Percentiles rank a stretch among this genome's conserved stretches.
phyloP scores from a whole-genome alignment of 2,797 vertebrate species.

The Crypturellus tataupa region DNA sequence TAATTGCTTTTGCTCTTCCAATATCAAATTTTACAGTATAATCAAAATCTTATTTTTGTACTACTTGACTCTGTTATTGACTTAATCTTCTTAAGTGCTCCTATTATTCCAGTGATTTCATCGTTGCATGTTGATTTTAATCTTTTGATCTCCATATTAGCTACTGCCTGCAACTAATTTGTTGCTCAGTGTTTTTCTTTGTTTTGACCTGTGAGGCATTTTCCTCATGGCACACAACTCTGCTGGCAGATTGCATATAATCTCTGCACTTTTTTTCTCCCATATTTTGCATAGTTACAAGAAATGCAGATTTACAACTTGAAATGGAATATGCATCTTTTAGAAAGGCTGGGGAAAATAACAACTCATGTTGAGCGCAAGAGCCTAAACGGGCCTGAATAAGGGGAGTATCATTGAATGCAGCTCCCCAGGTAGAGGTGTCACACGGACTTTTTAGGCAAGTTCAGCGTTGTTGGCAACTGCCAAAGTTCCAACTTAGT shows the following conservation, averaged over 20 bases:
- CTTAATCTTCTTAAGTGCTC: constrained; percentile 83
- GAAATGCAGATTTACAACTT: constrained; percentile 76
- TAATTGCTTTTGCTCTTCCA: constrained; percentile 76
- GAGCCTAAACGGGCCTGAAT: constrained; percentile 44
- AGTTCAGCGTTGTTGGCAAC: constrained; percentile 32
- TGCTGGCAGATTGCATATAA: constrained; percentile 82
- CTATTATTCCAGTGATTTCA: constrained; percentile 83
- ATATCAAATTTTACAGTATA: constrained; percentile 74
- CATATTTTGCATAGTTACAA: constrained; percentile 78
- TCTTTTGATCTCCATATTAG: constrained; percentile 84
- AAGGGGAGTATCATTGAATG: neutral
- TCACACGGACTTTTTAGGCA: constrained; percentile 17
- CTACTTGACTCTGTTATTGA: constrained; percentile 75
- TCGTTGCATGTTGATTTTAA: constrained; percentile 86
- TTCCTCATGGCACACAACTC: constrained; percentile 85
- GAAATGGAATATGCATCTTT: constrained; percentile 74
- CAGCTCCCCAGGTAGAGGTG: neutral
- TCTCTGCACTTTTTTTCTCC: constrained; percentile 80
- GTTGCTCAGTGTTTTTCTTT: constrained; percentile 83
- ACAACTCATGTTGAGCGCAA: constrained; percentile 67
- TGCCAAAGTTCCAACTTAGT: neutral
- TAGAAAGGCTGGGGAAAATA: constrained; percentile 60
- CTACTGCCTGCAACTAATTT: constrained; percentile 86
- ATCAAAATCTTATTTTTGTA: constrained; percentile 78
- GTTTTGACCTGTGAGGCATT: constrained; percentile 82